Percentiles rank a stretch among this genome's conserved stretches.
Conservation (phyloP, 64 coral and sea anemone genomes). For the Dendronephthya gigantea region DNA sequence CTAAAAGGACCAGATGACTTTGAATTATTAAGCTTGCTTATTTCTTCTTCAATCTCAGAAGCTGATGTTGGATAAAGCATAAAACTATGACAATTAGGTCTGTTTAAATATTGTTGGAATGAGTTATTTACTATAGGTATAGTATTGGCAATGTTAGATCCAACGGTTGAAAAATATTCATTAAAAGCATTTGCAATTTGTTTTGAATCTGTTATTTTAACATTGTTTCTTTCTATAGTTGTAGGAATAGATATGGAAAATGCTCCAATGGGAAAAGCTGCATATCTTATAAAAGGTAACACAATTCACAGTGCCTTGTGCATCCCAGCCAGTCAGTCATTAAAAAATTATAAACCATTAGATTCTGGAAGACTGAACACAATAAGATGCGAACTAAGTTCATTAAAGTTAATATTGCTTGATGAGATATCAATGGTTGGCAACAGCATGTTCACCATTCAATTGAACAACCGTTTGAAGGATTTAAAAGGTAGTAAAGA, state of each 20-base stretch:
- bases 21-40: background rate
- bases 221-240: background rate
- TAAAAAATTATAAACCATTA: too few species aligned
- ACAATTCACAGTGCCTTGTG: too few species aligned
- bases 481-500: too few species aligned
- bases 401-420: too few species aligned
- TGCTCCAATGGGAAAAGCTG: too few species aligned
- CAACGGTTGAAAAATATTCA: background rate
- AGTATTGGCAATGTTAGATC: background rate
- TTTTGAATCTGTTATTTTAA: background rate
- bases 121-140: background rate
- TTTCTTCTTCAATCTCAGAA: background rate
- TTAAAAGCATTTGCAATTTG: background rate
- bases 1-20: background rate
- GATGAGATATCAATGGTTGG: too few species aligned
- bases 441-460: too few species aligned
- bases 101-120: background rate
- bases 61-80: background rate
- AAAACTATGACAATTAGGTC: background rate
- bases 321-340: too few species aligned
- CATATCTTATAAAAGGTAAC: too few species aligned
- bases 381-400: too few species aligned
- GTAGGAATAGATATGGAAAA: background rate
- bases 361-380: too few species aligned
- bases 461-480: too few species aligned